Conservation (phyloP, 2,888 invertebrate species). For the Physocephala rufipes region DNA sequence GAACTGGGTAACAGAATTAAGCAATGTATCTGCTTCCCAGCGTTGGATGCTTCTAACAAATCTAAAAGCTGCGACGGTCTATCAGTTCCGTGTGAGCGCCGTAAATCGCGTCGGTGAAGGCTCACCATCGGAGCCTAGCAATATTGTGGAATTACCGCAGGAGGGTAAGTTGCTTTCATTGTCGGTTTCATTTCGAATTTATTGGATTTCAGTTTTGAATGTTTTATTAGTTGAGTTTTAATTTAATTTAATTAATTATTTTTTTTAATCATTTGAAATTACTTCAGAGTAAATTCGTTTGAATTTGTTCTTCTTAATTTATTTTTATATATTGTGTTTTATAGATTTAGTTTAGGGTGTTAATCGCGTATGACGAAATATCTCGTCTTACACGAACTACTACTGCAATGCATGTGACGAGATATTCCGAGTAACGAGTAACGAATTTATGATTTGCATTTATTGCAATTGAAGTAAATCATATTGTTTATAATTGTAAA, state of each 20-base stretch:
- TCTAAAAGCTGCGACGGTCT: conserved; percentile 92
- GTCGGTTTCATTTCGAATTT: background rate
- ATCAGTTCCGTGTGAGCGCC: conserved; percentile 96
- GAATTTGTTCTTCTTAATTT: no score
- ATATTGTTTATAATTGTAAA: no score
- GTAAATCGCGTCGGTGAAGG: conserved; percentile 97
- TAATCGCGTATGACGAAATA: no score
- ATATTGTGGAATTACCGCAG: conserved; percentile 91
- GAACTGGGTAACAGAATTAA: conserved; percentile 88
- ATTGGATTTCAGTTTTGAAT: background rate
- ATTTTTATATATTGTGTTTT: no score
- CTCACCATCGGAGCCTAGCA: conserved; percentile 87
- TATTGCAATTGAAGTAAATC: no score
- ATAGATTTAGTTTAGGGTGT: no score
- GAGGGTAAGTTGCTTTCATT: conserved; percentile 81
- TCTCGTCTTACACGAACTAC: no score
- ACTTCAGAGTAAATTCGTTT: no score
- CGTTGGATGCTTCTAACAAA: conserved; percentile 84
- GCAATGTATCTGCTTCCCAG: conserved; percentile 83
- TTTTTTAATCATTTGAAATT: background rate
- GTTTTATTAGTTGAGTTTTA: background rate
- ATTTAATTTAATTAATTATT: background rate
- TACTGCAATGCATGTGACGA: no score
- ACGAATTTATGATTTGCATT: no score
- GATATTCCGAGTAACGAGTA: no score